A percentile compares a stretch with the other conserved stretches of the same genome.
These are phyloP conservation scores for Odobenus rosmarus DNA, from an alignment of 2,113 vertebrate species.

Conservation along the genomic window DNA sequence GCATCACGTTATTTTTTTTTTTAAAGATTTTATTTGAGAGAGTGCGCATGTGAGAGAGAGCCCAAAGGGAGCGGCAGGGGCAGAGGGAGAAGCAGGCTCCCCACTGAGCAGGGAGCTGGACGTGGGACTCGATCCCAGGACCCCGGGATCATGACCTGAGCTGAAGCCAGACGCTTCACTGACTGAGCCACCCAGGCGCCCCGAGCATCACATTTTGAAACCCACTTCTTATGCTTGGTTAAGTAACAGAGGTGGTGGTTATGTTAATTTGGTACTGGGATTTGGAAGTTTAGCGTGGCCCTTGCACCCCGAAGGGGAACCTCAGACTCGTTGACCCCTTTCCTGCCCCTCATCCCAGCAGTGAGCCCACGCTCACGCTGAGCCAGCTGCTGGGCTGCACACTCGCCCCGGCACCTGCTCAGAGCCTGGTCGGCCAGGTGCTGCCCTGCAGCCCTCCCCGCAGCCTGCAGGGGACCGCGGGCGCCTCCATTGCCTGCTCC, in stretches of 20 bases:
- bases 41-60: neutral
- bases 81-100: too few relatives aligned
- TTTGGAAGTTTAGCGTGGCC: accelerated
- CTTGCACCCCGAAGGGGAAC: neutral
- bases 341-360: accelerated
- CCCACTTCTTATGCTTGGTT: neutral
- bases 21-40: neutral
- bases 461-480: accelerated
- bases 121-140: too few relatives aligned
- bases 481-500: neutral
- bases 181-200: too few relatives aligned
- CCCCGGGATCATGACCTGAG: neutral
- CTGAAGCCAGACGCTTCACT: neutral
- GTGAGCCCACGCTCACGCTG: accelerated
- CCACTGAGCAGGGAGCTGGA: too few relatives aligned
- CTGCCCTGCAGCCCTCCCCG: neutral
- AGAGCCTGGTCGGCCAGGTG: neutral
- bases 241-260: too few relatives aligned
- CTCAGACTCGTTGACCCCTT: neutral
- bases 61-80: too few relatives aligned
- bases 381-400: accelerated
- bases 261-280: accelerated
- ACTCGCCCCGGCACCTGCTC: neutral
- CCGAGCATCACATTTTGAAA: accelerated
- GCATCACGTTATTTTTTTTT: accelerated